Base-by-base conservation (phyloP, 2,113 vertebrate genomes). In the Macquaria australasica region DNA sequence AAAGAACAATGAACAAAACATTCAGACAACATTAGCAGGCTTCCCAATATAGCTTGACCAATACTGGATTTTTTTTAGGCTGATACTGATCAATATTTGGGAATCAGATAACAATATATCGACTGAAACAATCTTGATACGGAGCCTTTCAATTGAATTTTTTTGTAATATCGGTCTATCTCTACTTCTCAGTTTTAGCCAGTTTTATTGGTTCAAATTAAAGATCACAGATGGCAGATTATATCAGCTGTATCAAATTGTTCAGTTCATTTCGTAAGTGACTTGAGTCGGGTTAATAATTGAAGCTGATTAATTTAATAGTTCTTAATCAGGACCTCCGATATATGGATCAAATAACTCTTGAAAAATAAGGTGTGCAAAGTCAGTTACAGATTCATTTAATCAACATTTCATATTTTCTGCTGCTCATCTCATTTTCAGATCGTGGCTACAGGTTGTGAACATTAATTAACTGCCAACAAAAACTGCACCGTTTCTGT, bases 351-450 rank as follows among this genome's bases (percentile, higher is more conserved):
- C 21, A 59, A 45, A 41, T 58, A 58, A 56, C 34, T 25, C 5
- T 1, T 31, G 50, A 37, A 56, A 39, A 39, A 31, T 43, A 41
- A 60, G 4, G 45, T 43, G 43, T 45, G 11, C 6, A 1, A 3
- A 60, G 5, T 56, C 80, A 51, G 51, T 7, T 41, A 58, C 28
- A 31, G 28, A 31, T 73, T 34, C 23, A 37, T 59, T 75, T 25
- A 56, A 50, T 68, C 55, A 75, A 50, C 53, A 60, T 62, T 62
- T 71, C 58, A 53, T 63, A 63, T 51, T n/a, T 62, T 56, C 34
- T 63, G 72, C 18, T 68, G 56, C 45, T 83, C 66, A 31, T 45
- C 16, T 77, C 37, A 37, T 63, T 53, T 58, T 70, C 73, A 76
- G 56, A 63, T 48, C 18, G 28, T 25, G 18, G 43, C 80, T 43